Evolutionary conservation across 2,888 invertebrate genomes (phyloP).

Genomic region (Melinopterus prodromus): DNA sequence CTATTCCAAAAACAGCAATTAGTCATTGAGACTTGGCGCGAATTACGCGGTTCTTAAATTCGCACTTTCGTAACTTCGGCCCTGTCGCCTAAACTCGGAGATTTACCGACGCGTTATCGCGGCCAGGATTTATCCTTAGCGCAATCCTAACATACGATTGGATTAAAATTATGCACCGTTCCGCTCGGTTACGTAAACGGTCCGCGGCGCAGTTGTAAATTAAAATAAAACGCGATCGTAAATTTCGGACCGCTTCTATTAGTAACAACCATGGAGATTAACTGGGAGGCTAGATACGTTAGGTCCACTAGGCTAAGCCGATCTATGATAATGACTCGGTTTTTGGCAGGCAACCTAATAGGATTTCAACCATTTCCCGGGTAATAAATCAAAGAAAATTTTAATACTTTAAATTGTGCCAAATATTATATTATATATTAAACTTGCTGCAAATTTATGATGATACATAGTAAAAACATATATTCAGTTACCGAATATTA

Average conservation of each 20-base stretch:
- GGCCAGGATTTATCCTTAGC: constrained; percentile 20
- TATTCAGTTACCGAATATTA: too few relatives aligned
- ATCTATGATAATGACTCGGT: not conserved
- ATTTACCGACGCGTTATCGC: constrained; percentile 23
- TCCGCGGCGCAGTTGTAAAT: constrained; percentile 31
- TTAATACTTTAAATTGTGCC: not conserved
- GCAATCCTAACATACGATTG: constrained; percentile 25
- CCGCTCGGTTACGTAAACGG: not conserved
- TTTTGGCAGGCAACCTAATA: not conserved
- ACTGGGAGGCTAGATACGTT: not conserved
- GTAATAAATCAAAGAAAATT: not conserved
- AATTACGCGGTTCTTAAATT: not conserved
- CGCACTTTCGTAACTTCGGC: not conserved
- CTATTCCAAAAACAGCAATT: not conserved
- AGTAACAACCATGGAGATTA: not conserved
- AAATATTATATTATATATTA: too few relatives aligned
- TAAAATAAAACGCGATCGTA: constrained; percentile 56
- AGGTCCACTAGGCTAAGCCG: not conserved
- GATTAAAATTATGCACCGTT: constrained; percentile 23
- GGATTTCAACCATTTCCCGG: not conserved
- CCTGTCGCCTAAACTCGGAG: constrained; percentile 14
- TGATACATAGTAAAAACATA: too few relatives aligned
- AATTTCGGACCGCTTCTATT: constrained; percentile 44
- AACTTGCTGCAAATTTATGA: too few relatives aligned
- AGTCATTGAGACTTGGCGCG: not conserved